Evolutionary conservation across 2,113 vertebrate species (phyloP), one percentile per base, ranked within the genome.

Genomic region (Argyrosomus japonicus): DNA sequence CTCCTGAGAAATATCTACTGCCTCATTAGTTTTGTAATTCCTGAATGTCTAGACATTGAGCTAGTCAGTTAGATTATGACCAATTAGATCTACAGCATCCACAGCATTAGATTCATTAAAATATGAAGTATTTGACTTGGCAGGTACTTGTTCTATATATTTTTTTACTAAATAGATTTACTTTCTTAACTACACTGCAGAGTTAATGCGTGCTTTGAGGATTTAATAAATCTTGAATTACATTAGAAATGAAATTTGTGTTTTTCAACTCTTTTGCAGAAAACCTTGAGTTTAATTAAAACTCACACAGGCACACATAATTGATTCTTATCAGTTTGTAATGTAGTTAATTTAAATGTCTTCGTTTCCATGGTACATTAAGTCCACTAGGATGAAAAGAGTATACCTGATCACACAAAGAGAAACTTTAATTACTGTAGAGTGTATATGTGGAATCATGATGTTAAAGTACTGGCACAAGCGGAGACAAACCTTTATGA

Each of bases 1-100:
- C 84, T 82, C 84, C 48, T 71, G 84, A 89, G 87, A 88, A 75
- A 87, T 63, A 84, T 68, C 74, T 32, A 18, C 70, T 51, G 64
- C 53, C 72, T 83, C 71, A 68, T 87, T 86, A 75, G 64, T 75
- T 83, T 76, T 62, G 68, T 82, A 50, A 73, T 77, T 29, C 25
- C 32, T 56, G 57, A 73, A 61, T 32, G 36, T n/a, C 19, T 47
- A 64, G 50, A 40, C 50, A 77, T 40, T 40, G 36, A 40, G 36
- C 36, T 40, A 40, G 36, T 40, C 7, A 9, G 9, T 40, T 40
- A 40, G 36, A 40, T 40, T 40, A 40, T 40, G 36, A 40, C 36
- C 36, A 40, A 8, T 40, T 40, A 40, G 7, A 40, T 40, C 36
- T 40, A 40, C 36, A 40, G 36, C 36, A 40, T 40, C 32, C 17